phyloP scores from a whole-genome alignment of 2,888 invertebrate species.

The Malthinus seriepunctatus region DNA sequence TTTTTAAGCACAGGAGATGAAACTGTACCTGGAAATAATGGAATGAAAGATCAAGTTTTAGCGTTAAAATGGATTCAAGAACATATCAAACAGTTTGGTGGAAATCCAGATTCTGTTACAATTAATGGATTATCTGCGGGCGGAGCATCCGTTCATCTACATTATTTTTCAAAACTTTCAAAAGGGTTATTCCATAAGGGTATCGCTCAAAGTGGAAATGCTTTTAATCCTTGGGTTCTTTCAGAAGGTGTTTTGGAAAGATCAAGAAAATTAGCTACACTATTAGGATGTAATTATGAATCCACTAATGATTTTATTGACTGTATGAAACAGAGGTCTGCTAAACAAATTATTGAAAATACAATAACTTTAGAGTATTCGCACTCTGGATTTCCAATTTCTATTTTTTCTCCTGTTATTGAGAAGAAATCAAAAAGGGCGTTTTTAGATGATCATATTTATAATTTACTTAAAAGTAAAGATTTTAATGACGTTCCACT shows the following conservation, averaged over 20 bases:
- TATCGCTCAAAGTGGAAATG: slow-evolving; percentile 69
- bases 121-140: slow-evolving; percentile 70
- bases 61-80: slow-evolving; percentile 71
- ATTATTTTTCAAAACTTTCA: slow-evolving; percentile 65
- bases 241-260: slow-evolving; percentile 60
- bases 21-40: slow-evolving; percentile 70
- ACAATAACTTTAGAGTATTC: slow-evolving; percentile 36
- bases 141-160: slow-evolving; percentile 71
- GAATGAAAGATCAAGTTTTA: slow-evolving; percentile 72
- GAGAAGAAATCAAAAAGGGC: slow-evolving; percentile 63
- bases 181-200: slow-evolving; percentile 58
- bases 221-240: slow-evolving; percentile 60
- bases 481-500: slow-evolving; percentile 68
- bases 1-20: slow-evolving; percentile 76
- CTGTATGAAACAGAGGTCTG: slow-evolving; percentile 65
- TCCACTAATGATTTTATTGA: slow-evolving; percentile 60
- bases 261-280: slow-evolving; percentile 60
- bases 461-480: slow-evolving; percentile 62
- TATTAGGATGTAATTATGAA: slow-evolving; percentile 64
- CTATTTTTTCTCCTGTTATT: slow-evolving; percentile 59
- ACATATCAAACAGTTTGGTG: slow-evolving; percentile 72
- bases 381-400: too few relatives aligned
- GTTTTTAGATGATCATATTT: slow-evolving; percentile 69
- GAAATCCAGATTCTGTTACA: slow-evolving; percentile 69
- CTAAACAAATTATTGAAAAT: slow-evolving; percentile 57